Conservation (phyloP, 1,140 invertebrate genomes). For the silkworm (Bombyx mori) region DNA sequence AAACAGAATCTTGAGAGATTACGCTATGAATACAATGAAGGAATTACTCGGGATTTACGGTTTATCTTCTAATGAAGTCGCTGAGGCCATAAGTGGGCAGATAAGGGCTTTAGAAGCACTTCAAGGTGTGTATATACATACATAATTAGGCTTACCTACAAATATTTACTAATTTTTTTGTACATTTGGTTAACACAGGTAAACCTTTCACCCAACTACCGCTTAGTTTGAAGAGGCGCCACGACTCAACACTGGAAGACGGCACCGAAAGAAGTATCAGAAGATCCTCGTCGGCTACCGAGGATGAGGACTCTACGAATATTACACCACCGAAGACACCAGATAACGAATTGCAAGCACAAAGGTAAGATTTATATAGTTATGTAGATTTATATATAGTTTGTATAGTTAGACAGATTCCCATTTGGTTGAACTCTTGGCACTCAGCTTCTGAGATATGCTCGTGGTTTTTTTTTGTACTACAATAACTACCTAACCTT, state of each 20-base stretch:
- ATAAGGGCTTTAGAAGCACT: conserved; percentile 67
- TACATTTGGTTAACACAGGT: conserved; percentile 22
- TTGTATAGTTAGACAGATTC: neutral
- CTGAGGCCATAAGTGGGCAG: conserved; percentile 73
- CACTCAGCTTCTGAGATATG: no score
- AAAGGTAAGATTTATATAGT: conserved; percentile 35
- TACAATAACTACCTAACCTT: no score
- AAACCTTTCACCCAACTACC: conserved; percentile 61
- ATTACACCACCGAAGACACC: conserved; percentile 64
- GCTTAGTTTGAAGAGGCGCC: conserved; percentile 49
- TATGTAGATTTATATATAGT: neutral
- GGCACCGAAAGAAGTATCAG: conserved; percentile 44
- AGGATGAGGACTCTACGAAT: conserved; percentile 61
- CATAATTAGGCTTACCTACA: conserved; percentile 3
- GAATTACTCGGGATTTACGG: conserved; percentile 82
- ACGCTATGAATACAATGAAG: conserved; percentile 83
- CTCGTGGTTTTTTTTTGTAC: no score
- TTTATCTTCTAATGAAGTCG: conserved; percentile 74
- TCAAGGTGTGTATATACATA: conserved; percentile 44
- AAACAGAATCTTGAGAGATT: conserved; percentile 75
- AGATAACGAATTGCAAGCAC: conserved; percentile 57
- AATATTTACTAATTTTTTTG: neutral
- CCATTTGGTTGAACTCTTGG: no score
- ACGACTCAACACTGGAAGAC: conserved; percentile 49
- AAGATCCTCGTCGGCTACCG: conserved; percentile 59